These are phyloP conservation scores for Pogonomyrmex californicus DNA, from an alignment of 1,140 invertebrate genomes.

Conservation along the genomic window DNA sequence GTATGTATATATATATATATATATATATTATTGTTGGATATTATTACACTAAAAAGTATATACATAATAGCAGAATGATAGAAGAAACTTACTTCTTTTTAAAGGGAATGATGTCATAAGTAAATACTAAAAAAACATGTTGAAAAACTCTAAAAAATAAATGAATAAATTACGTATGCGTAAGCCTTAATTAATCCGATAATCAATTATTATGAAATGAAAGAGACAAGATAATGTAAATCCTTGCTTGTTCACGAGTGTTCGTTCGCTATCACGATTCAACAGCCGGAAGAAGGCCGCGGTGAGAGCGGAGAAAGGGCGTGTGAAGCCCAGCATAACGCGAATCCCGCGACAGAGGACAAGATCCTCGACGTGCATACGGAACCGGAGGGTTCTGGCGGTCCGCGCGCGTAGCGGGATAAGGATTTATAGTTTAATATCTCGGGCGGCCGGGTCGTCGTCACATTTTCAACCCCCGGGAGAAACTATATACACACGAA, in stretches of 20 bases:
- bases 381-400: slow-evolving; percentile 74
- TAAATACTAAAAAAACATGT: not conserved
- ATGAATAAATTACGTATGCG: not conserved
- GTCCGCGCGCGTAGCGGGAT: slow-evolving; percentile 82
- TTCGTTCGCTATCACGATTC: slow-evolving; percentile 17
- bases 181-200: not conserved
- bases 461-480: slow-evolving; percentile 86
- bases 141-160: not conserved
- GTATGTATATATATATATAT: not conserved
- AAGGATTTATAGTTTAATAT: slow-evolving; percentile 88
- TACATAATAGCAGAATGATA: not conserved
- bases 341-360: slow-evolving; percentile 74
- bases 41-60: not conserved
- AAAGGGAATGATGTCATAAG: not conserved
- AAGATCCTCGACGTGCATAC: slow-evolving; percentile 73
- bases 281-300: not conserved
- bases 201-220: not conserved
- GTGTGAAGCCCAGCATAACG: slow-evolving; percentile 68
- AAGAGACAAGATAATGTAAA: not conserved
- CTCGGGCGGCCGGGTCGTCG: slow-evolving; percentile 84
- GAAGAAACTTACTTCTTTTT: not conserved
- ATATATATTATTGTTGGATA: not conserved
- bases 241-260: not conserved
- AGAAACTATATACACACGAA: slow-evolving; percentile 83
- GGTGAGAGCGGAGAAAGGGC: slow-evolving; percentile 45